phyloP scores from a whole-genome alignment of 2,113 vertebrate genomes.

The Ellobius talpinus region DNA sequence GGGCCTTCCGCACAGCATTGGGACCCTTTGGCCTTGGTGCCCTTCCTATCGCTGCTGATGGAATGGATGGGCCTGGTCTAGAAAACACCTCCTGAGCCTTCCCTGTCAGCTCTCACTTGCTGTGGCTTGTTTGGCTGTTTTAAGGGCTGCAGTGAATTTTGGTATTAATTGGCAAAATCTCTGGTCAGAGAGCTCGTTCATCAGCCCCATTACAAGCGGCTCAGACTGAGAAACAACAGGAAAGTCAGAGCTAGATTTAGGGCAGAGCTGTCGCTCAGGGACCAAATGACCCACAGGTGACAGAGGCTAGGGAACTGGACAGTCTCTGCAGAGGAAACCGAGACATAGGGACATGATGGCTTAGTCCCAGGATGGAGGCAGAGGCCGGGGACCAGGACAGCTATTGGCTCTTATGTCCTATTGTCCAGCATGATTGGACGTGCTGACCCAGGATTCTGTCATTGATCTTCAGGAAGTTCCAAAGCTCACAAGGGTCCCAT shows the following conservation, averaged over 20 bases:
- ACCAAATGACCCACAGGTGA: not conserved
- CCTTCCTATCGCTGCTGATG: not conserved
- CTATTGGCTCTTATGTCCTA: not conserved
- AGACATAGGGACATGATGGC: not conserved
- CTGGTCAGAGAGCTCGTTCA: constrained; percentile 21
- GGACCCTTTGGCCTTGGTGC: not conserved
- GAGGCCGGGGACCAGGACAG: not conserved
- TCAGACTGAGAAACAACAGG: constrained; percentile 15
- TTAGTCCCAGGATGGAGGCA: not conserved
- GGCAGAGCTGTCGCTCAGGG: not conserved
- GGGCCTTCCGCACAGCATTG: not conserved
- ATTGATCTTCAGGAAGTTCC: not conserved
- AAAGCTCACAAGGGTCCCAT: not conserved
- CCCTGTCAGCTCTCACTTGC: constrained; percentile 57
- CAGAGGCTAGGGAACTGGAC: not conserved
- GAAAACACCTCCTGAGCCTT: constrained; percentile 32
- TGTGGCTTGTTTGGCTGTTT: constrained; percentile 7
- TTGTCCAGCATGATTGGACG: no score
- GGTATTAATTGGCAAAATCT: constrained; percentile 31
- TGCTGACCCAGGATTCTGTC: not conserved
- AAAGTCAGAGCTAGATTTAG: not conserved
- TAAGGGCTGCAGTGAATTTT: not conserved
- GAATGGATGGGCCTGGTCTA: constrained; percentile 21
- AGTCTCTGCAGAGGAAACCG: not conserved
- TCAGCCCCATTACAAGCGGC: not conserved